phyloP scores from a whole-genome alignment of 2,888 invertebrate genomes.

The Erebia ligea region DNA sequence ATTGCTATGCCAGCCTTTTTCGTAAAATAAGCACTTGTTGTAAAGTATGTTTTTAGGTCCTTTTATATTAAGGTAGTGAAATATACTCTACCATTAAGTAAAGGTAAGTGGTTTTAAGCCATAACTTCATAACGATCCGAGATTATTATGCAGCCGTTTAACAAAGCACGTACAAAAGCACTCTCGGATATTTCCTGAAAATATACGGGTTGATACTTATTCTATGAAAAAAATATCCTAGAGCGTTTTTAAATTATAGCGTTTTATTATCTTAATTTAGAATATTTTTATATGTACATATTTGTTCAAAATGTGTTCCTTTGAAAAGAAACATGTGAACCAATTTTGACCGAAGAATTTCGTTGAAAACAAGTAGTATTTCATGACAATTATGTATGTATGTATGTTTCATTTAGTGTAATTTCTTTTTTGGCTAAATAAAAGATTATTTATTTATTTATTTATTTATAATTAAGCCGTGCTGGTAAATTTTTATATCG shows the following conservation, averaged over 20 bases:
- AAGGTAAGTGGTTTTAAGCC: background rate
- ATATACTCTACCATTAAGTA: background rate
- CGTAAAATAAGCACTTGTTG: background rate
- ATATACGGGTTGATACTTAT: background rate
- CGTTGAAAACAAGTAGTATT: no score
- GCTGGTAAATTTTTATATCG: no score
- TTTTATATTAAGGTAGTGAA: background rate
- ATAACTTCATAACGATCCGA: slow-evolving; percentile 15
- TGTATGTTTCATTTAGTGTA: no score
- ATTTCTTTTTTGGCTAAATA: no score
- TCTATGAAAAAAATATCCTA: background rate
- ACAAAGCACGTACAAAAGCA: slow-evolving; percentile 35
- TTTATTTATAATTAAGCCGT: no score
- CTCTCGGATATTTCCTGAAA: slow-evolving; percentile 23
- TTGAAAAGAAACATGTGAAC: no score
- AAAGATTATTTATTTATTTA: no score
- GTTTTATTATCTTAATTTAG: background rate
- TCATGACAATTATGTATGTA: no score
- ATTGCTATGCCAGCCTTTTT: background rate
- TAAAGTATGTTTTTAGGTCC: background rate
- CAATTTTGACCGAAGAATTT: no score
- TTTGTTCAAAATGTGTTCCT: no score
- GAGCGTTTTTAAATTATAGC: background rate
- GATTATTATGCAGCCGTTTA: slow-evolving; percentile 25
- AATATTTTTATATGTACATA: no score